Conservation (phyloP, 2,113 vertebrate species). For the Thomomys bottae region DNA sequence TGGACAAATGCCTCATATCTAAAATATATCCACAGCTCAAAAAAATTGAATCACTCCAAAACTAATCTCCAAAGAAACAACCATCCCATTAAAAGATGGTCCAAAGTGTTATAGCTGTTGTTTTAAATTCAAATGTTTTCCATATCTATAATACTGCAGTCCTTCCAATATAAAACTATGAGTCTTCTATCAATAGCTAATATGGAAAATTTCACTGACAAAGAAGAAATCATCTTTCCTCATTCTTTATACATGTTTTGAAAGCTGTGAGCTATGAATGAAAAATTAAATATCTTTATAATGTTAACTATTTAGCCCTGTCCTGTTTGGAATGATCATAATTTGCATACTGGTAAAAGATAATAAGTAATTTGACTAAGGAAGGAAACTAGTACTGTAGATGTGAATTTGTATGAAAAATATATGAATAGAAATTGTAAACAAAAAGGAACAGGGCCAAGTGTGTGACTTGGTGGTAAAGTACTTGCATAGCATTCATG, state of each 20-base stretch:
- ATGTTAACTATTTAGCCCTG: not conserved
- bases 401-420: not conserved
- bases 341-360: not conserved
- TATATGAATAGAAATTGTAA: not conserved
- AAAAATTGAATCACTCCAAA: too few species aligned
- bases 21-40: too few species aligned
- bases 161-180: not conserved
- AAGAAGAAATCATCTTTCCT: not conserved
- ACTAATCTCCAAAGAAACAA: too few species aligned
- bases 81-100: too few species aligned
- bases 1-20: too few species aligned
- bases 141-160: constrained; percentile 26
- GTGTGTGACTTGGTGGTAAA: too few species aligned
- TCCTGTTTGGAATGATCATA: not conserved
- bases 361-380: not conserved
- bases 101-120: too few species aligned
- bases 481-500: too few species aligned
- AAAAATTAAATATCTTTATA: not conserved
- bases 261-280: not conserved
- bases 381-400: not conserved
- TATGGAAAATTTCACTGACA: not conserved
- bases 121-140: not conserved
- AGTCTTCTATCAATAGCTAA: not conserved
- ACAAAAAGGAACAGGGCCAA: not conserved
- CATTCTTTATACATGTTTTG: not conserved